phyloP scores from a whole-genome alignment of 92 coral and sea anemone genomes.

The Ricordea florida region DNA sequence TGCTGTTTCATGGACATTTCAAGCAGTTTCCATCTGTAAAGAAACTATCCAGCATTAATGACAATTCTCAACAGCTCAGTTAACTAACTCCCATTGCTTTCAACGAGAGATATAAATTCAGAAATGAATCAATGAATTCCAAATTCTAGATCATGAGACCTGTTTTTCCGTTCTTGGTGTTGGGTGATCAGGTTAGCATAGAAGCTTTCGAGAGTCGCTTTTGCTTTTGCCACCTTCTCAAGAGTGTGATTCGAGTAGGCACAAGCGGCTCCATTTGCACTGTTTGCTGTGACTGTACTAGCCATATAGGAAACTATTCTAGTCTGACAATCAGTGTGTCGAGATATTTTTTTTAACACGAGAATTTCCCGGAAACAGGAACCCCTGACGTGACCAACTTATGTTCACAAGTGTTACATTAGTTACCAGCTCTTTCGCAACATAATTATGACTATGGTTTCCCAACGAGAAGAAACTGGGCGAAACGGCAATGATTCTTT shows the following conservation, averaged over 20 bases:
- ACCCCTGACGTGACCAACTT: conserved; percentile 36
- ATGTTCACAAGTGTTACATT: conserved; percentile 12
- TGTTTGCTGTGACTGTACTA: conserved; percentile 75
- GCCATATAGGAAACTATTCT: conserved; percentile 47
- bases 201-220: conserved; percentile 92
- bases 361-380: background rate
- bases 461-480: background rate
- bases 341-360: no score
- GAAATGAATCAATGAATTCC: background rate
- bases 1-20: conserved; percentile 91
- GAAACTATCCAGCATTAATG: background rate
- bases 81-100: background rate
- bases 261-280: conserved; percentile 82
- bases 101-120: background rate
- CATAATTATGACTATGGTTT: background rate
- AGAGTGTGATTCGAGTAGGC: conserved; percentile 94
- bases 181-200: conserved; percentile 90
- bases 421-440: conserved; percentile 19
- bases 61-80: background rate
- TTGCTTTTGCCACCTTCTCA: conserved; percentile 96
- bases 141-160: conserved; percentile 46
- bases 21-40: conserved; percentile 70
- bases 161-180: conserved; percentile 88
- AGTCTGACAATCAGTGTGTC: no score
- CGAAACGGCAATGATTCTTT: no score